Base-by-base conservation (phyloP, 2,113 vertebrate species). In the Nycticryphes semicollaris region DNA sequence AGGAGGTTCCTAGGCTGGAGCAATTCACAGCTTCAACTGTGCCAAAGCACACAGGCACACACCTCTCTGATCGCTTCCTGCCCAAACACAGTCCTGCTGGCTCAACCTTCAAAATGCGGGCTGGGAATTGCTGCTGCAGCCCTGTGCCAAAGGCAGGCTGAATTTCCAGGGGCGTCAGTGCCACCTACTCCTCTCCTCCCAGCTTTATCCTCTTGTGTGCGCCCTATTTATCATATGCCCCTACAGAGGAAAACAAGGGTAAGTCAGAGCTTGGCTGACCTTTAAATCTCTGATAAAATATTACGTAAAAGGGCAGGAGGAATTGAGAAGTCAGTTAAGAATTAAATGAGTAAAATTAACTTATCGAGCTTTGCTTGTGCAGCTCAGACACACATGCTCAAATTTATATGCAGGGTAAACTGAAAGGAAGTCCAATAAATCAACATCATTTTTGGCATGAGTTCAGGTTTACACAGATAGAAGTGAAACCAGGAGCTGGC, bases 11-110 rank as follows among this genome's bases (percentile, higher is more conserved):
- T 88, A 87, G 53, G 77, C 95, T 94, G 89, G 78, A 97, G 94
- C 78, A 96, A 95, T 96, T 97, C 82, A 77, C 33, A 81, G 96
- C 53, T n/a, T 31, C 24, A 77, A 51, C 84, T 43, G 82, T 91
- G 96, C 97, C 97, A 97, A 97, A 97, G 91, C 84, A 97, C 95
- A 97, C 95, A 95, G 92, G 95, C 96, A 97, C 96, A 97, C 95
- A 96, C 94, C 97, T 94, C 96, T 95, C 89, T 94, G 97, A 98
- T 97, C 18, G 4, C 77, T 97, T 97, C 97, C 97, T 97, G 94
- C 88, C 84, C 93, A 86, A 97, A 97, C 94, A 97, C 81, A 96
- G 89, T 57, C 83, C 43, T 66, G 74, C 93, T 93, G 78, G 79
- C 84, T 93, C 79, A 89, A 19, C 68, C 70, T 63, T 91, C 74